Base-by-base conservation (phyloP, 2,888 invertebrate species). In the Amaurobius ferox region DNA sequence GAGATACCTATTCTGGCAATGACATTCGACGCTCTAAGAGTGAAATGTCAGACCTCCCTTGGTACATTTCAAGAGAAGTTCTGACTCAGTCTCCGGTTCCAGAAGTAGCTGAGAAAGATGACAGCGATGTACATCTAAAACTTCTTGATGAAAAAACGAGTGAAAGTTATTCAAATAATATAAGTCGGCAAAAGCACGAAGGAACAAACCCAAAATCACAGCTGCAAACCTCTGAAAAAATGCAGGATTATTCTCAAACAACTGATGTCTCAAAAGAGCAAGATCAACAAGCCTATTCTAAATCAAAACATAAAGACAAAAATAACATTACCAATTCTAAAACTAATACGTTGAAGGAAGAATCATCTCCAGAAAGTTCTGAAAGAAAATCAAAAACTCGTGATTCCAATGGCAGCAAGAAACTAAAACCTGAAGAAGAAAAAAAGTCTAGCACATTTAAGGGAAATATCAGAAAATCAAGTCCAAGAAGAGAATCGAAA, bases 21-120 rank as follows among this genome's bases (percentile, higher is more conserved):
- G 71, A 72, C 26, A 23, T 66, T 32, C 70, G 62, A 16, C 64
- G 83, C 11, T 83, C 83, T 1, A 85, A 77, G 61, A 85, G 83
- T 23, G 83, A 85, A 61, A 85, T 85, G 83, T 77, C 83, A 11
- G 62, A 19, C 26, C n/a, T 81, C 23, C 68, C 74, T 64, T 29
- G 29, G n/a, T 30, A 64, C 16, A 1, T 16, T 64, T 11, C 29
- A 29, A 30, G 30, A 29, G 64, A 64, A 6, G 64, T 64, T 64
- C 29, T 30, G 30, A 64, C 30, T 16, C 29, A 64, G 30, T 30
- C 29, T 11, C 64, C 64, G 2, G 64, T 64, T n/a, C 64, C 67
- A 35, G 67, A 67, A 35, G 19, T 23, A 3, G 39, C 9, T 39
- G 32, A 9, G 19, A 11, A 32, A 0, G 35, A 23, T 5, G 29